phyloP scores from a whole-genome alignment of 2,113 vertebrate species.

The Ptychochromis oligacanthus region DNA sequence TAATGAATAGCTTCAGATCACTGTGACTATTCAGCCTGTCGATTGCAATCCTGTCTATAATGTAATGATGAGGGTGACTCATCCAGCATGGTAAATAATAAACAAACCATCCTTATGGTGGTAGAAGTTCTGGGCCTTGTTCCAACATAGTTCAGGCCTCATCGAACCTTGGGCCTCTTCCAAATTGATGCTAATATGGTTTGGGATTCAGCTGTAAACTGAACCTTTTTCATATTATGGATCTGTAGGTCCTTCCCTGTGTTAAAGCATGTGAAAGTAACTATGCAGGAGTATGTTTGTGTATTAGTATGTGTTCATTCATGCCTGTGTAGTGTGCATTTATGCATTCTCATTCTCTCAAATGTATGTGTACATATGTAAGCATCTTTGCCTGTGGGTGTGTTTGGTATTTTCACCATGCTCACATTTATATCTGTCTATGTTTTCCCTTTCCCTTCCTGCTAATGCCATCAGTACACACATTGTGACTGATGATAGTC shows the following conservation, averaged over 20 bases:
- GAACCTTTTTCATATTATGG: conserved; percentile 44
- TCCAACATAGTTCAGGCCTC: conserved; percentile 71
- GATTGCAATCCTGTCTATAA: conserved; percentile 47
- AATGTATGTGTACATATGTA: conserved; percentile 36
- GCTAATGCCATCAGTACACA: conserved; percentile 76
- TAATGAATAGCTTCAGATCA: conserved; percentile 1
- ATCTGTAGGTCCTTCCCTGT: conserved; percentile 23
- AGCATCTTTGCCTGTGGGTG: conserved; percentile 57
- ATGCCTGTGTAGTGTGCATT: conserved; percentile 1
- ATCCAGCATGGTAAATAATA: conserved; percentile 53
- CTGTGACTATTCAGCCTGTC: conserved; percentile 33
- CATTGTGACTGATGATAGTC: conserved; percentile 72
- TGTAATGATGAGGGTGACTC: conserved; percentile 57
- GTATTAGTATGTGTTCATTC: not conserved
- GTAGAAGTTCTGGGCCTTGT: conserved; percentile 60
- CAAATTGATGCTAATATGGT: conserved; percentile 68
- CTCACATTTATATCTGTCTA: conserved; percentile 72
- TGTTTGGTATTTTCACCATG: conserved; percentile 52
- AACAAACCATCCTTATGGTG: conserved; percentile 40
- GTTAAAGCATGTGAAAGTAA: not conserved
- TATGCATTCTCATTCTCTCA: conserved; percentile 2
- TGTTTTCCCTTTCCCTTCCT: conserved; percentile 65
- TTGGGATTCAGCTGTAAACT: conserved; percentile 42
- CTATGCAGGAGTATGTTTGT: conserved; percentile 1
- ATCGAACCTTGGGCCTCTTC: conserved; percentile 72